Evolutionary conservation across 2,888 invertebrate species (phyloP).

Genomic region (Philaethria dido): DNA sequence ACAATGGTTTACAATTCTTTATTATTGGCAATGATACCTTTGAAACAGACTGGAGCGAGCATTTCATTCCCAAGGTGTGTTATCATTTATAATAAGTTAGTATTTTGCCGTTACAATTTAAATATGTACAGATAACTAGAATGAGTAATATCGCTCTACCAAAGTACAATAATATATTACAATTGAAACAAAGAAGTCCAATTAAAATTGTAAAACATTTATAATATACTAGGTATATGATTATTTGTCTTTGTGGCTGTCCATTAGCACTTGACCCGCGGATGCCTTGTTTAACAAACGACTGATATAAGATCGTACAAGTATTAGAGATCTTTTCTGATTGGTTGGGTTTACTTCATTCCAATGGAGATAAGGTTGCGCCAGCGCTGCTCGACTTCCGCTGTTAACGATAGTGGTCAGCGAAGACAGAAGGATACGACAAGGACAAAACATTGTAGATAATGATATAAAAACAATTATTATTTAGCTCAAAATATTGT

Average conservation of each 20-base stretch:
- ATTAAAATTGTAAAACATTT: conserved; percentile 49
- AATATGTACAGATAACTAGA: conserved; percentile 10
- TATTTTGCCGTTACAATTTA: background rate
- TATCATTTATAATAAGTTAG: too few species aligned
- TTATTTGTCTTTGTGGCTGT: conserved; percentile 48
- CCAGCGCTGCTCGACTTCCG: conserved; percentile 57
- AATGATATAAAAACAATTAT: conserved; percentile 46
- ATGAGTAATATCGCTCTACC: conserved; percentile 35
- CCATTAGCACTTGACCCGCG: conserved; percentile 55
- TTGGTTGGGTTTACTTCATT: conserved; percentile 61
- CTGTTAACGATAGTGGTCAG: conserved; percentile 51
- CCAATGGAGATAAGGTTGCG: conserved; percentile 63
- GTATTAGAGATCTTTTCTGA: conserved; percentile 56
- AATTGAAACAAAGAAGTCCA: conserved; percentile 43
- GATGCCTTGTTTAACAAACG: conserved; percentile 57
- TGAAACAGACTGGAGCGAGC: too few species aligned
- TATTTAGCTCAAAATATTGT: conserved; percentile 38
- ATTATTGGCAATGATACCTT: too few species aligned
- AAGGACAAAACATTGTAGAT: conserved; percentile 52
- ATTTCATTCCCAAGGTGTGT: too few species aligned
- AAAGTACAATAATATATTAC: conserved; percentile 22
- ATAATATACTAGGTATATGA: conserved; percentile 29
- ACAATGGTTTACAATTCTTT: too few species aligned
- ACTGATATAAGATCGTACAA: conserved; percentile 51
- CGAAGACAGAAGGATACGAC: conserved; percentile 55